Evolutionary conservation across 2,113 vertebrate genomes (phyloP).

Genomic region (Nothobranchius furzeri): DNA sequence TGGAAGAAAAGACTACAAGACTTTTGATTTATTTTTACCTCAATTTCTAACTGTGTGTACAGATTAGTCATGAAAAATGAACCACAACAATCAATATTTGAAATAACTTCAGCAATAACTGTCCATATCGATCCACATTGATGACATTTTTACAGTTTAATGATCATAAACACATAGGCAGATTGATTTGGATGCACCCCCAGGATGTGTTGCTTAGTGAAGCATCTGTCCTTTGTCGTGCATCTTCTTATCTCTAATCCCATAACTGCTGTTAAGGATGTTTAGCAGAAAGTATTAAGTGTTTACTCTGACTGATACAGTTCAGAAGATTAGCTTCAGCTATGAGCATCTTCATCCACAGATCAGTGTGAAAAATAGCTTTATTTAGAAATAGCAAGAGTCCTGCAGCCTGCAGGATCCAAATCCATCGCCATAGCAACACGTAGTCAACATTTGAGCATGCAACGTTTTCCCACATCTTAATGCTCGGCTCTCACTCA

Average conservation of each 20-base stretch:
- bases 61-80: too few relatives aligned
- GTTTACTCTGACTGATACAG: slow-evolving; percentile 49
- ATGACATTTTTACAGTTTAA: too few relatives aligned
- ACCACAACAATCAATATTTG: too few relatives aligned
- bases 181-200: background rate
- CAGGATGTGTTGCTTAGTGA: slow-evolving; percentile 3
- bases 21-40: background rate
- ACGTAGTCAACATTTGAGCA: slow-evolving; percentile 81
- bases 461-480: slow-evolving; percentile 74
- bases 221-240: slow-evolving; percentile 14
- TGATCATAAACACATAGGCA: too few relatives aligned
- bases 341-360: slow-evolving; percentile 64
- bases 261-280: slow-evolving; percentile 40
- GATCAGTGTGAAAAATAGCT: slow-evolving; percentile 76
- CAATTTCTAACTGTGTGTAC: too few relatives aligned
- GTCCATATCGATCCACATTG: too few relatives aligned
- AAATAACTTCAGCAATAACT: too few relatives aligned
- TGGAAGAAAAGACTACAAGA: background rate
- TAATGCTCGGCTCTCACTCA: slow-evolving; percentile 62
- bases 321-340: slow-evolving; percentile 63
- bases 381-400: slow-evolving; percentile 83
- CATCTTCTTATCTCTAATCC: slow-evolving; percentile 30
- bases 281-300: slow-evolving; percentile 33
- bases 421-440: slow-evolving; percentile 81
- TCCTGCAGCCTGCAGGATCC: slow-evolving; percentile 76